phyloP scores from a whole-genome alignment of 1,140 invertebrate genomes.

The Drosophila pseudoananassae region DNA sequence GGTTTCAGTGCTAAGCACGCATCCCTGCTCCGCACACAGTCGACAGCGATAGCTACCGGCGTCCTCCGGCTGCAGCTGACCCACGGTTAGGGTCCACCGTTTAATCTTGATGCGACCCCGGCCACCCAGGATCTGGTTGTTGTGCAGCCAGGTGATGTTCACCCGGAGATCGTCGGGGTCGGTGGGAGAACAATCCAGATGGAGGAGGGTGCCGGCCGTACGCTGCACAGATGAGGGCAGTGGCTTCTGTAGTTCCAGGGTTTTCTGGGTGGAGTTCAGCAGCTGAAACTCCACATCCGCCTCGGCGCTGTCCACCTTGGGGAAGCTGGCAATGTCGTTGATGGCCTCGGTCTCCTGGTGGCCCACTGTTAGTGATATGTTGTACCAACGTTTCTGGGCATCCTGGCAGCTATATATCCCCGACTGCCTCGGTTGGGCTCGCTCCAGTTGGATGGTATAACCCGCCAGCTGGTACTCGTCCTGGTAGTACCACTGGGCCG shows the following conservation, averaged over 20 bases:
- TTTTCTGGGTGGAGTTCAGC: constrained; percentile 13
- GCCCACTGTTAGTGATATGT: constrained; percentile 55
- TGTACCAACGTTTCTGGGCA: constrained; percentile 47
- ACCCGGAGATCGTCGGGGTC: constrained; percentile 87
- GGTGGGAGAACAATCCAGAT: constrained; percentile 86
- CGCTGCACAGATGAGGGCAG: constrained; percentile 40
- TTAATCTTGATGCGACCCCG: constrained; percentile 65
- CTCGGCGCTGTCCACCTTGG: constrained; percentile 20
- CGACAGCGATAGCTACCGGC: constrained; percentile 94
- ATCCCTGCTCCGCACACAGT: constrained; percentile 89
- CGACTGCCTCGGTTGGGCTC: constrained; percentile 32
- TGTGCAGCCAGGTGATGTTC: constrained; percentile 91
- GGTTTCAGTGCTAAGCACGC: constrained; percentile 88
- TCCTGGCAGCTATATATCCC: constrained; percentile 61
- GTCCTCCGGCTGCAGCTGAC: constrained; percentile 90
- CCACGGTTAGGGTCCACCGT: constrained; percentile 89
- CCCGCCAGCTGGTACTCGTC: constrained; percentile 21
- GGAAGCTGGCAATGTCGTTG: constrained; percentile 56
- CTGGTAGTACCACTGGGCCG: constrained; percentile 58
- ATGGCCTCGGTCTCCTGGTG: background rate
- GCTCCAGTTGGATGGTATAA: constrained; percentile 27
- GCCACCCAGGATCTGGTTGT: constrained; percentile 84
- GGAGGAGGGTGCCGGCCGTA: constrained; percentile 87
- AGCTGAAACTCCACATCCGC: constrained; percentile 32
- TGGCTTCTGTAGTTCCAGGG: constrained; percentile 52